Evolutionary conservation across 2,888 invertebrate genomes (phyloP).

Genomic region (Ichneumon xanthorius): DNA sequence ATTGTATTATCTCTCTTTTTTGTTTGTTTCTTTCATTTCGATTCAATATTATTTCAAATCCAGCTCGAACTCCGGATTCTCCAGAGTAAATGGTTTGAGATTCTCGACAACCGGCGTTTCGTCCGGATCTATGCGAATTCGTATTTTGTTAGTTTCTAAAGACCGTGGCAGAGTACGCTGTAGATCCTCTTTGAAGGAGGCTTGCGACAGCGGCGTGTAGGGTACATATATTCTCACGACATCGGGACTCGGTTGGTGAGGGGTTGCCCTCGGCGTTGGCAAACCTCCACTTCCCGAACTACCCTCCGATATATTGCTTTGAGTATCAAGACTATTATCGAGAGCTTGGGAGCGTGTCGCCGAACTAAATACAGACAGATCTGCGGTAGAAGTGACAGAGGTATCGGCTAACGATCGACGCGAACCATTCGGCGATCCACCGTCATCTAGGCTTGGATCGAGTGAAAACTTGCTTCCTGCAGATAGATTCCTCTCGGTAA

Average conservation of each 20-base stretch:
- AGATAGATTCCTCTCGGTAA: conserved; percentile 74
- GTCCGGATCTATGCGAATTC: conserved; percentile 90
- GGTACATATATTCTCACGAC: conserved; percentile 93
- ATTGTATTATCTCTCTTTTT: conserved; percentile 48
- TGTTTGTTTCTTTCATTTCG: conserved; percentile 33
- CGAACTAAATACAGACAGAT: conserved; percentile 91
- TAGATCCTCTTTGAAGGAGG: conserved; percentile 86
- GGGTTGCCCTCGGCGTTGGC: conserved; percentile 89
- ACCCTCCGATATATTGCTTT: conserved; percentile 91
- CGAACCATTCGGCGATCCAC: conserved; percentile 90
- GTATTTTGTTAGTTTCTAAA: conserved; percentile 90
- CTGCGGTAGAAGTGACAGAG: conserved; percentile 93
- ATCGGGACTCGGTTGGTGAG: conserved; percentile 90
- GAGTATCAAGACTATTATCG: conserved; percentile 91
- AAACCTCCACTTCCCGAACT: conserved; percentile 88
- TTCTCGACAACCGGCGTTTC: conserved; percentile 87
- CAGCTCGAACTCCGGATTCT: conserved; percentile 81
- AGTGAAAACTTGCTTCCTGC: conserved; percentile 88
- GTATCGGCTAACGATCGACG: conserved; percentile 93
- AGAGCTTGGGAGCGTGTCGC: conserved; percentile 90
- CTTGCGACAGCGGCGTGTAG: conserved; percentile 88
- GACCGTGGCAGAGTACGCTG: conserved; percentile 86
- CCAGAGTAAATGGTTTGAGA: conserved; percentile 82
- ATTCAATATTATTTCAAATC: conserved; percentile 80
- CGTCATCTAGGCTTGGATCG: conserved; percentile 89